These are phyloP conservation scores for Liolophura sinensis DNA, from an alignment of 1,140 invertebrate genomes.

Conservation along the genomic window DNA sequence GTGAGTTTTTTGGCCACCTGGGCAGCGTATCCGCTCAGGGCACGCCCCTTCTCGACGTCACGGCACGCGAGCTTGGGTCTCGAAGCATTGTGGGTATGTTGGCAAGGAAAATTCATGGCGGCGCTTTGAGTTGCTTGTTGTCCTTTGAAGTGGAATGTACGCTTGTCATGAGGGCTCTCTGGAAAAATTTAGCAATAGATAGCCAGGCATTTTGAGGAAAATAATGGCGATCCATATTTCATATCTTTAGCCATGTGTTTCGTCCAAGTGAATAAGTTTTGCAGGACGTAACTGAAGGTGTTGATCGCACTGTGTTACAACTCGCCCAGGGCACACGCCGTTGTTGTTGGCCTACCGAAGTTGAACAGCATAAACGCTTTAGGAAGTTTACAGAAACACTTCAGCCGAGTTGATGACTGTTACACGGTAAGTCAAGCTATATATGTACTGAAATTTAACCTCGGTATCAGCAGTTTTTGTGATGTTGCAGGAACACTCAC, in stretches of 20 bases:
- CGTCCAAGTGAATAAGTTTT: no score
- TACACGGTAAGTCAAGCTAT: neutral
- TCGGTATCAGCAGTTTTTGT: neutral
- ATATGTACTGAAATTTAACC: neutral
- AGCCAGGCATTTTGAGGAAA: neutral
- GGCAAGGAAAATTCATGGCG: slow-evolving; percentile 44
- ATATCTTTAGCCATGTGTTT: no score
- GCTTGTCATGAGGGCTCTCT: neutral
- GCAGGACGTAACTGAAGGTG: no score
- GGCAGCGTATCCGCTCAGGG: no score
- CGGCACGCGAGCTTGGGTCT: no score
- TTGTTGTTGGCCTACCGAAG: no score
- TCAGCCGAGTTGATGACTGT: slow-evolving; percentile 1
- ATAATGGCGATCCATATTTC: neutral
- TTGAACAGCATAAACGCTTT: no score
- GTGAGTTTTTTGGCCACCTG: no score
- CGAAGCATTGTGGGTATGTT: slow-evolving; percentile 34
- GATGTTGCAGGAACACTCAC: slow-evolving; percentile 1
- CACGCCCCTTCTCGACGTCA: no score
- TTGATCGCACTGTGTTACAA: no score
- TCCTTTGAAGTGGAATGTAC: slow-evolving; percentile 3
- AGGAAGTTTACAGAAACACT: neutral
- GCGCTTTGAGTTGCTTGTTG: slow-evolving; percentile 8
- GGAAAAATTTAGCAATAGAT: slow-evolving; percentile 1
- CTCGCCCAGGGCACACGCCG: no score